phyloP scores from a whole-genome alignment of 2,888 invertebrate genomes.

The Pemphredon lugubris region DNA sequence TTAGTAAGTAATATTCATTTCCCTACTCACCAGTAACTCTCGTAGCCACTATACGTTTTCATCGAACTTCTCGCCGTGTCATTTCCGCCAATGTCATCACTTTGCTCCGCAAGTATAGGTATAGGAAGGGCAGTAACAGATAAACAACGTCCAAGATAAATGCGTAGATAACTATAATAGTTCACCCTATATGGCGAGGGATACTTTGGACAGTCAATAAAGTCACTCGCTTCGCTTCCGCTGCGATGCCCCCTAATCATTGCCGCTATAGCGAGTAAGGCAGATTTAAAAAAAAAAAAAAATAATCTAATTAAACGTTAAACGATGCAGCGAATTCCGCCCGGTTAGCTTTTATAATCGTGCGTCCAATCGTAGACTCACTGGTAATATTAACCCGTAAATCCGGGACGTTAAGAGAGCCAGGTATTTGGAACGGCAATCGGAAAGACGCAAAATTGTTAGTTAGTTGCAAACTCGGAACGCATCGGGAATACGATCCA shows the following conservation, averaged over 20 bases:
- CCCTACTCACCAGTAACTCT: too few species aligned
- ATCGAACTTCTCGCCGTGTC: too few species aligned
- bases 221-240: conserved; percentile 17
- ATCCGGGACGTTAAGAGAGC: conserved; percentile 25
- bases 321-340: too few species aligned
- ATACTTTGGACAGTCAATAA: conserved; percentile 23
- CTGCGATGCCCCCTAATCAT: too few species aligned
- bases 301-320: too few species aligned
- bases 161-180: conserved; percentile 15
- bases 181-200: conserved; percentile 9
- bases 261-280: too few species aligned
- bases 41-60: too few species aligned
- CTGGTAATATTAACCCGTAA: conserved; percentile 15
- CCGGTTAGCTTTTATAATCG: too few species aligned
- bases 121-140: not conserved
- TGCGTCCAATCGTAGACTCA: too few species aligned
- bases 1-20: too few species aligned
- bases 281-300: too few species aligned
- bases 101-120: not conserved
- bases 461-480: conserved; percentile 25
- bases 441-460: conserved; percentile 26
- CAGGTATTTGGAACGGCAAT: conserved; percentile 1
- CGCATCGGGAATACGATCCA: conserved; percentile 31
- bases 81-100: not conserved
- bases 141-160: not conserved